Evolutionary conservation across 2,797 vertebrate species (phyloP), one percentile per base, ranked within the genome.

Genomic region (Hyperoplus immaculatus): DNA sequence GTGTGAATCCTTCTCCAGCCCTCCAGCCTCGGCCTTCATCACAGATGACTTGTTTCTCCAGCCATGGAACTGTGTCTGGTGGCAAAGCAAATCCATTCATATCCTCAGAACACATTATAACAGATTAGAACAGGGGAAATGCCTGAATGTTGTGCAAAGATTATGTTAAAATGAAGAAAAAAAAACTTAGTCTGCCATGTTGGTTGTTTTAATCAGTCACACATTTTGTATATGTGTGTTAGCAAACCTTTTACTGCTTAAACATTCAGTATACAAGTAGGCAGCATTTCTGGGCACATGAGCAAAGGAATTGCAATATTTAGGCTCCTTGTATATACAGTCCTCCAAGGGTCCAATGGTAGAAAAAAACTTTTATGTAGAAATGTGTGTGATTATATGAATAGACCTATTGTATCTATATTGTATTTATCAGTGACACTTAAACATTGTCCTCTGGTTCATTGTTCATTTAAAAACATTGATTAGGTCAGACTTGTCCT

Each of bases 1-100:
- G 16, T 88, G 89, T 59, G 91, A 84, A 58, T 94, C 93, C 0
- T 87, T 92, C 83, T 95, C 94, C 90, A 96, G 88, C 45, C 92
- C 92, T 38, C 80, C 94, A 1, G 95, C 92, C 78, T 96, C 94
- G n/a, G 72, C 85, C 78, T 90, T 95, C 93, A 96, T 94, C 69
- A 91, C 80, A 4, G 82, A 56, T 2, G 95, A 96, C 59, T 95
- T 93, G 69, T 96, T 96, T 90, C 90, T 96, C 95, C 97, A 98
- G 75, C 93, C 90, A 14, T 94, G 88, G 85, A 97, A 95, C 78
- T 95, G 95, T 36, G 54, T 88, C 98, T 99, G 87, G 45, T 39
- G 84, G 64, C 12, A 89, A 81, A 86, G 16, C 9, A 60, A 56
- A 53, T n/a, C 0, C 9, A 14, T n/a, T n/a, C 2, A 63, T 54